Percentiles rank a stretch among this genome's conserved stretches.
Evolutionary conservation across 1,140 invertebrate genomes (phyloP).

Genomic region (Daktulosphaira vitifoliae): DNA sequence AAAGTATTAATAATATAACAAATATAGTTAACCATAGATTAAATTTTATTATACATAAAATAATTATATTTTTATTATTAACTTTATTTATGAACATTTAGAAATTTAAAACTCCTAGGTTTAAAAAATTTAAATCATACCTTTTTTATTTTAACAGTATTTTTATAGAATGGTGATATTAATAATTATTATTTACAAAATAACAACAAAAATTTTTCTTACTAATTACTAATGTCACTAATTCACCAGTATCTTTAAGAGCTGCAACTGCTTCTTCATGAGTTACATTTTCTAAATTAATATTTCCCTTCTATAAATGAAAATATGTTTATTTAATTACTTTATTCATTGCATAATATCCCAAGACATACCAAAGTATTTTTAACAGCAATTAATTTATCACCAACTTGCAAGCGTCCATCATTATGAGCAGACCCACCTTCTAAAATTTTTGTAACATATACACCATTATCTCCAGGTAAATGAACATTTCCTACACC

Average conservation of each 20-base stretch:
- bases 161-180: no score
- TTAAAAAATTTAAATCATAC: no score
- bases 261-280: constrained; percentile 95
- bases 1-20: no score
- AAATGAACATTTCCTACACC: constrained; percentile 96
- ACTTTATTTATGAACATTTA: no score
- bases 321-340: not conserved
- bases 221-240: constrained; percentile 76
- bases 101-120: no score
- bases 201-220: constrained; percentile 44
- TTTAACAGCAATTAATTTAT: constrained; percentile 87
- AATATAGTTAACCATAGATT: no score
- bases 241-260: constrained; percentile 85
- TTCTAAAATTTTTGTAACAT: constrained; percentile 97
- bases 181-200: not conserved
- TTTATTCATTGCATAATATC: constrained; percentile 43
- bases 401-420: constrained; percentile 82
- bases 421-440: constrained; percentile 93
- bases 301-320: constrained; percentile 31
- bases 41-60: no score
- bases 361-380: constrained; percentile 79
- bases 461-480: constrained; percentile 96
- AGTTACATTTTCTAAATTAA: constrained; percentile 77
- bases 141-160: no score
- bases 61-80: no score